Evolutionary conservation across 2,797 vertebrate species (phyloP).

Genomic region (Avahi laniger): DNA sequence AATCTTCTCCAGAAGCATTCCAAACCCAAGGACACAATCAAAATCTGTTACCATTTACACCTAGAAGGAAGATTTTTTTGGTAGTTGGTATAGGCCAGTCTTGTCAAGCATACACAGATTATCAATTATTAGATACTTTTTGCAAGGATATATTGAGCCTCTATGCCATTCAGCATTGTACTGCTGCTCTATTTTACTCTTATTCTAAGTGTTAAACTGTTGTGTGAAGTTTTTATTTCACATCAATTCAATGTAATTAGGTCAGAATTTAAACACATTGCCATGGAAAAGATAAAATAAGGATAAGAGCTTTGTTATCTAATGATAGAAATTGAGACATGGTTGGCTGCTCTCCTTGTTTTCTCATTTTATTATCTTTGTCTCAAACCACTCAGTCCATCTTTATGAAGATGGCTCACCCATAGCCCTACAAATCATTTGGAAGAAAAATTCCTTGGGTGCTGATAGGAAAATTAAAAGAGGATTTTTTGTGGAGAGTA

Average conservation of each 20-base stretch:
- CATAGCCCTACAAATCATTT: neutral
- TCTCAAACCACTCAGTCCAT: neutral
- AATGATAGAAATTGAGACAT: neutral
- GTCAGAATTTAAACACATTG: slow-evolving; percentile 20
- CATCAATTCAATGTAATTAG: neutral
- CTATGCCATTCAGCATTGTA: neutral
- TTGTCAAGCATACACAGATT: neutral
- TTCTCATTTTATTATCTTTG: neutral
- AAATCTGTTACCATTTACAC: neutral
- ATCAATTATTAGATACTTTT: neutral
- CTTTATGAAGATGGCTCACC: neutral
- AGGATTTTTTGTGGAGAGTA: neutral
- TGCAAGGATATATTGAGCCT: neutral
- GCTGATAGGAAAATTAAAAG: neutral
- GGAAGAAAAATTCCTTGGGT: neutral
- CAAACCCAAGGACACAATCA: neutral
- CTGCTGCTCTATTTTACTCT: neutral
- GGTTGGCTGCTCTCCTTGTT: neutral
- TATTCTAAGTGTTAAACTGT: neutral
- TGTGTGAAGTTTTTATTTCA: slow-evolving; percentile 1
- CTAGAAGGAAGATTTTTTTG: neutral
- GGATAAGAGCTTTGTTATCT: neutral
- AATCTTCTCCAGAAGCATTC: neutral
- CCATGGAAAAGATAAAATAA: neutral
- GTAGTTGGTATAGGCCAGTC: neutral